These are phyloP conservation scores for Chanos chanos DNA, from an alignment of 2,797 vertebrate genomes.

Conservation along the genomic window DNA sequence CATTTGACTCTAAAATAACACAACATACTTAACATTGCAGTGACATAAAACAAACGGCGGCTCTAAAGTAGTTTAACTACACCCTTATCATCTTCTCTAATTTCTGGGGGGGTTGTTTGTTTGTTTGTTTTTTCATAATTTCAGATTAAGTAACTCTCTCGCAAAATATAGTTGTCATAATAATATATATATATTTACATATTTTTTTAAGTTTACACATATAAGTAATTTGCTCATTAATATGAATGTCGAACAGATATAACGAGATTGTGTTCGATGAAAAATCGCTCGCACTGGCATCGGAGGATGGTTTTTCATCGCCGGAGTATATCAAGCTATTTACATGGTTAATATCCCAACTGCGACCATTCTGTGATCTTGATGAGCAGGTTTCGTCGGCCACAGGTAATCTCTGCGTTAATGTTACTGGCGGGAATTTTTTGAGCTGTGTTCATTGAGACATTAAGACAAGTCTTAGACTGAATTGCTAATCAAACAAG, in stretches of 20 bases:
- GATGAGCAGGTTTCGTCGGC: constrained; percentile 78
- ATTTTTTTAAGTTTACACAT: neutral
- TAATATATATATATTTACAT: neutral
- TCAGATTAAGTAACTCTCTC: too few species aligned
- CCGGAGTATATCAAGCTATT: constrained; percentile 82
- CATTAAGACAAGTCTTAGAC: too few species aligned
- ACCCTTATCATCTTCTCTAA: too few species aligned
- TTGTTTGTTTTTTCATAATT: too few species aligned
- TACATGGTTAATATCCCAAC: constrained; percentile 78
- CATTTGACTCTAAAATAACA: too few species aligned
- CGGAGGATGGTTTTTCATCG: constrained; percentile 78
- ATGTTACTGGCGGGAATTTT: neutral
- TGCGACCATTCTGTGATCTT: constrained; percentile 75
- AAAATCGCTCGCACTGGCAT: constrained; percentile 70
- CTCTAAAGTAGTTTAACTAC: too few species aligned
- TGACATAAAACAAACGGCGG: too few species aligned
- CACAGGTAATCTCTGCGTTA: constrained; percentile 64
- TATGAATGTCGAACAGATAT: constrained; percentile 69
- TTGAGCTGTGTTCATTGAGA: too few species aligned
- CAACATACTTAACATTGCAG: too few species aligned
- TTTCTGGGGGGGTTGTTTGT: too few species aligned
- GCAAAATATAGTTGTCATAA: too few species aligned
- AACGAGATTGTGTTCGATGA: constrained; percentile 82
- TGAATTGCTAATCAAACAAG: too few species aligned
- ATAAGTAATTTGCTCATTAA: neutral